Evolutionary conservation across 53 echinoderm and acorn worm genomes (phyloP).

Genomic region (Pentamera pediparva): DNA sequence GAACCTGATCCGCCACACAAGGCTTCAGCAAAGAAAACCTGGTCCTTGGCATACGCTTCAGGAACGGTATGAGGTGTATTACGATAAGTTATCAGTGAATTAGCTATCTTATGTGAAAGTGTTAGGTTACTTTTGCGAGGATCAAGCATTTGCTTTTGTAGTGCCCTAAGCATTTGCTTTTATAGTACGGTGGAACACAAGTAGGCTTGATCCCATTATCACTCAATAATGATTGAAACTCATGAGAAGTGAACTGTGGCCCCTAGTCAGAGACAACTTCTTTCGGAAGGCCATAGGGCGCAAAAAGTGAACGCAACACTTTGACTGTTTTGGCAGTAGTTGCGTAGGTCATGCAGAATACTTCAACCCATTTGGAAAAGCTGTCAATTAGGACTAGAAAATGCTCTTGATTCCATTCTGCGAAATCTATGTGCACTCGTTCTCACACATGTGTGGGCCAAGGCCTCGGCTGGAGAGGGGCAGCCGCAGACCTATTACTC

Average conservation of each 20-base stretch:
- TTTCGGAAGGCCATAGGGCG: slow-evolving; percentile 50
- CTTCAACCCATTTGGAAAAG: slow-evolving; percentile 40
- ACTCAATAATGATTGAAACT: slow-evolving; percentile 39
- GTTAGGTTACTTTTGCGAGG: not conserved
- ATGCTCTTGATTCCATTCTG: slow-evolving; percentile 19
- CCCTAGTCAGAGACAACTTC: slow-evolving; percentile 54
- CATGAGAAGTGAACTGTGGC: slow-evolving; percentile 46
- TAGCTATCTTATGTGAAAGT: not conserved
- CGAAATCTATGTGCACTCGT: slow-evolving; percentile 49
- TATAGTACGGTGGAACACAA: slow-evolving; percentile 42
- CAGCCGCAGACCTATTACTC: slow-evolving; percentile 13
- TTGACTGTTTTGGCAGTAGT: slow-evolving; percentile 21
- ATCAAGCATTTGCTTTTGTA: slow-evolving; percentile 6
- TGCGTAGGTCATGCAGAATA: not conserved
- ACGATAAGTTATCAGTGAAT: slow-evolving; percentile 36
- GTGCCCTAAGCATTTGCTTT: slow-evolving; percentile 2
- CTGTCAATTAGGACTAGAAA: slow-evolving; percentile 9
- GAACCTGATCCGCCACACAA: not conserved
- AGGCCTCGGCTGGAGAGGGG: slow-evolving; percentile 39
- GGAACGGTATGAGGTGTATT: slow-evolving; percentile 14
- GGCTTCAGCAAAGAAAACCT: slow-evolving; percentile 7
- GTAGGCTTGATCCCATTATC: slow-evolving; percentile 49
- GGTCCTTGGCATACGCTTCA: not conserved
- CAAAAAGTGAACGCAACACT: slow-evolving; percentile 47
- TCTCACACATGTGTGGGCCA: slow-evolving; percentile 43